A percentile compares a stretch with the other conserved stretches of the same genome.
Conservation (phyloP, 2,113 vertebrate species). For the Cyphomyrus plagiostoma region DNA sequence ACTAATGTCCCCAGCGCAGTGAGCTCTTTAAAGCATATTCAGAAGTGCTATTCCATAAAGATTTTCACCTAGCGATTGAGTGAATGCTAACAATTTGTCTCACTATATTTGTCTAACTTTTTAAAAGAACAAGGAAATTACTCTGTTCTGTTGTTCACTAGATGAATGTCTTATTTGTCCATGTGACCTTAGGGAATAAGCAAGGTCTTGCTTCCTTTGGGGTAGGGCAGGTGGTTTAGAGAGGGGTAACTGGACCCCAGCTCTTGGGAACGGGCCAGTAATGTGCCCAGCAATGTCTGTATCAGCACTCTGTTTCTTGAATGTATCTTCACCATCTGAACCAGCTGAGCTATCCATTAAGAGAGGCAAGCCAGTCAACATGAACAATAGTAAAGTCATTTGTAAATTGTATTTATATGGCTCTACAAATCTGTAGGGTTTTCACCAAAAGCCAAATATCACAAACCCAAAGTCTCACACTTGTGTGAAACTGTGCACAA, state of each 20-base stretch:
- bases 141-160: neutral
- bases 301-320: constrained; percentile 62
- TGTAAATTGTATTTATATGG: neutral
- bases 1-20: constrained; percentile 38
- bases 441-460: constrained; percentile 11
- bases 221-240: neutral
- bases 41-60: constrained; percentile 61
- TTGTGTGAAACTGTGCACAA: constrained; percentile 41
- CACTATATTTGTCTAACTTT: neutral
- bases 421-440: neutral
- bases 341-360: constrained; percentile 57
- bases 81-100: constrained; percentile 53
- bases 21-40: constrained; percentile 53
- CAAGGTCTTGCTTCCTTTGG: constrained; percentile 16
- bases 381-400: neutral
- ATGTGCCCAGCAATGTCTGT: constrained; percentile 55
- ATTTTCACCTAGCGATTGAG: constrained; percentile 57
- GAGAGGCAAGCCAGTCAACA: constrained; percentile 49
- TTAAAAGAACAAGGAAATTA: neutral
- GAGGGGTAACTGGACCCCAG: constrained; percentile 22
- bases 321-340: constrained; percentile 67
- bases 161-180: constrained; percentile 50
- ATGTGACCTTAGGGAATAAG: constrained; percentile 47
- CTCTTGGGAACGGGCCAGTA: constrained; percentile 48
- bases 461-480: constrained; percentile 13